Evolutionary conservation across 2,113 vertebrate genomes (phyloP), one percentile per base, ranked within the genome.

Genomic region (Tychaedon coryphoeus): DNA sequence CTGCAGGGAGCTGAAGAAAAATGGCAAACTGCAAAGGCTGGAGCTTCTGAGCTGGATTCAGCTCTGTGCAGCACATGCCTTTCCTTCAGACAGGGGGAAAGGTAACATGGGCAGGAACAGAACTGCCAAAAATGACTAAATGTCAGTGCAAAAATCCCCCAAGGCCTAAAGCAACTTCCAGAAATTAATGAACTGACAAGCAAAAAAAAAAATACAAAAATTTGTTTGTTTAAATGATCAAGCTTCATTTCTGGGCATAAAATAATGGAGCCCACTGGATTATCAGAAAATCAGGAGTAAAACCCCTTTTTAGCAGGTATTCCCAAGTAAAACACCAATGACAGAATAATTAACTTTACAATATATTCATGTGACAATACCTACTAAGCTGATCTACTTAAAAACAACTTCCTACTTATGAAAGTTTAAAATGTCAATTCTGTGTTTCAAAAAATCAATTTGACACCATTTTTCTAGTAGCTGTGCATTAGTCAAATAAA

Each of bases 21-120:
- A 51, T 5, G 9, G 53, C 61, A 60, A 19, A 43, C 4, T 38
- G 31, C 70, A 64, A n/a, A 0, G 43, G 60, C 45, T 62, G 40
- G 15, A 78, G 70, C 70, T 65, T 45, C 48, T 2, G 29, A 51
- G 65, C 16, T 0, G 1, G 26, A 29, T 26, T 47, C 45, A 75
- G 61, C 56, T 70, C 64, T 6, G 48, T 8, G 1, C 23, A 25
- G 67, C 51, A 66, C 58, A 1, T 29, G 34, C 28, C 64, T 51
- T 42, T 47, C 33, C 43, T 80, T 42, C 1, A 62, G 64, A 76
- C 42, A 84, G 26, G 38, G 19, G 19, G 26, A 58, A 84, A 66
- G 38, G 22, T 14, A 67, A 14, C 0, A 0, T 0, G 3, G 19
- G 71, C 47, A 60, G 47, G n/a, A 77, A 56, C n/a, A 51, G 36